A percentile compares a stretch with the other conserved stretches of the same genome.
Conservation (phyloP, 1,140 invertebrate genomes). For the Drosophila murphyi region DNA sequence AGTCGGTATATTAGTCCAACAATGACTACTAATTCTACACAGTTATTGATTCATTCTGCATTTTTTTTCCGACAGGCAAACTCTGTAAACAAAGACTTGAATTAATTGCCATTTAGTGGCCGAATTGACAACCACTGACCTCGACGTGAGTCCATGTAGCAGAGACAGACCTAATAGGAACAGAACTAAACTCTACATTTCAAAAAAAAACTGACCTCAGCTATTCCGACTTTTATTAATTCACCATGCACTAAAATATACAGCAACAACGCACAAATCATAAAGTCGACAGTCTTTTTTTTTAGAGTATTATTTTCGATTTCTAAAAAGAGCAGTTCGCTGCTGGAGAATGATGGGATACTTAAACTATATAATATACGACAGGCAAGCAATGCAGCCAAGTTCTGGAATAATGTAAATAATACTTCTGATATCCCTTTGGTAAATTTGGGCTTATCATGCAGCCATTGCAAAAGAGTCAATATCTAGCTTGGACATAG, state of each 20-base stretch:
- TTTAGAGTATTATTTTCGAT: slow-evolving; percentile 3
- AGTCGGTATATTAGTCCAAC: slow-evolving; percentile 26
- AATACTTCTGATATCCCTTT: too few species aligned
- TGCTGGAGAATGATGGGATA: not conserved
- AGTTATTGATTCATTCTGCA: slow-evolving; percentile 63
- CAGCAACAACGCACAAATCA: slow-evolving; percentile 51
- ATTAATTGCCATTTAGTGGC: slow-evolving; percentile 70
- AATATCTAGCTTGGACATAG: too few species aligned
- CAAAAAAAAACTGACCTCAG: slow-evolving; percentile 38
- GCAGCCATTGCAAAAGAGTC: not conserved
- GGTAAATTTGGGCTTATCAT: too few species aligned
- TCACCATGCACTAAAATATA: slow-evolving; percentile 28
- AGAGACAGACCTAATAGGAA: slow-evolving; percentile 30
- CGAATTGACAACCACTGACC: slow-evolving; percentile 36
- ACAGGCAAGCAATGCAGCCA: not conserved
- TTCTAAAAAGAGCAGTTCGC: not conserved
- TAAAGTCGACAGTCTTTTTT: slow-evolving; percentile 17
- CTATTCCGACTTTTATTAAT: slow-evolving; percentile 68
- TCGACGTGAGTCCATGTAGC: slow-evolving; percentile 38
- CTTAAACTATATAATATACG: not conserved
- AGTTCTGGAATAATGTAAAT: not conserved
- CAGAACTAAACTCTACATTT: slow-evolving; percentile 51
- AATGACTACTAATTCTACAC: slow-evolving; percentile 51
- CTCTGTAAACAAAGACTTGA: slow-evolving; percentile 5
- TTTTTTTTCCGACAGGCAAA: slow-evolving; percentile 34